Evolutionary conservation across 2,797 vertebrate species (phyloP), one percentile per base, ranked within the genome.

Genomic region (Hypotaenidia okinawae): DNA sequence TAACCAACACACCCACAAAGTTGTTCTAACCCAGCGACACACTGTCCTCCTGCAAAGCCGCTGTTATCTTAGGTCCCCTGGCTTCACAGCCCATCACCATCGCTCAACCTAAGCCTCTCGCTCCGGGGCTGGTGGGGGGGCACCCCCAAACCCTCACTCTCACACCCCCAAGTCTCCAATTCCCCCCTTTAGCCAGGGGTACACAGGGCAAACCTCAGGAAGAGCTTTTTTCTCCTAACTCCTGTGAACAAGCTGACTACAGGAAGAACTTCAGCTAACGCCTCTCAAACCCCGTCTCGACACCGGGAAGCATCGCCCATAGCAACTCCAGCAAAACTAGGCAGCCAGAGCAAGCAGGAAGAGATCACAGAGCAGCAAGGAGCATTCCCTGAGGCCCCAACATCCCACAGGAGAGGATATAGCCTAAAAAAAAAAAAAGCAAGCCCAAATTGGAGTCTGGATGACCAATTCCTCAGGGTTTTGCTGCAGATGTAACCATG

Each of bases 91-190:
- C 61, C 5, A 1, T 21, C 35, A 39, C 22, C 88, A 78, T 5
- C 13, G 2, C 74, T 64, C 47, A 81, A 1, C 39, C 28, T 78
- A 79, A 68, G 63, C 24, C 55, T 69, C 73, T 57, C 2, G 0
- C 5, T 54, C 51, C 3, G 0, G 21, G 9, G 1, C 5, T 49
- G 47, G 4, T 0, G 21, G 8, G 23, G 8, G 35, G 2, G 18
- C 33, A n/a, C 11, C n/a, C 32, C 49, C 47, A 88, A 66, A 57
- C 23, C 35, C 35, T 23, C 33, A 59, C 23, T 35, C 35, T 19
- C 33, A 49, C 13, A 41, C 32, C 37, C 35, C 32, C 23, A 33
- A 39, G 8, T 43, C 28, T 51, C 58, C 30, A 22, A 0, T 33
- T 8, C 25, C 5, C 37, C 27, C 0, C 8, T 22, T 7, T 18